phyloP scores from a whole-genome alignment of 2,888 invertebrate genomes.

The Brachycybe producta region DNA sequence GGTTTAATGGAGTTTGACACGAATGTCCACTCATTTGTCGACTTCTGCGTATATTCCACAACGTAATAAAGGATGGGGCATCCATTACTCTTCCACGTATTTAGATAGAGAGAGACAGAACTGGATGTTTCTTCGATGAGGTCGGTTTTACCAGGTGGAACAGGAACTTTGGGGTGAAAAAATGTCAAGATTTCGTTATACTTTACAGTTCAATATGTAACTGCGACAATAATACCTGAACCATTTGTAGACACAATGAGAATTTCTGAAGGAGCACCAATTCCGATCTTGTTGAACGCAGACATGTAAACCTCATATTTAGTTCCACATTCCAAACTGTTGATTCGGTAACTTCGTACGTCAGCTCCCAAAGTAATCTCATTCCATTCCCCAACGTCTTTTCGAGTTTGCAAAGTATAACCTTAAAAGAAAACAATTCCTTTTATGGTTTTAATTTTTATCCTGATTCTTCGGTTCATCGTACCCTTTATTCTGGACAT shows the following conservation, averaged over 20 bases:
- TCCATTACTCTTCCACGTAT: conserved; percentile 16
- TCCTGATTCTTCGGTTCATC: too few relatives aligned
- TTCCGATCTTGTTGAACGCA: conserved; percentile 24
- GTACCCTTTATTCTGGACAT: conserved; percentile 14
- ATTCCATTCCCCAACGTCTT: conserved; percentile 14
- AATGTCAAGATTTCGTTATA: too few relatives aligned
- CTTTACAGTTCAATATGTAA: background rate
- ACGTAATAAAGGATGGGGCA: conserved; percentile 16
- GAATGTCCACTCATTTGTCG: conserved; percentile 13
- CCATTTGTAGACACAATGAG: conserved; percentile 12
- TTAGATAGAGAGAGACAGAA: conserved; percentile 12
- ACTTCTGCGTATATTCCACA: conserved; percentile 11
- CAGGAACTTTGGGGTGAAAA: conserved; percentile 10
- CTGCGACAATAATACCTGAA: conserved; percentile 4
- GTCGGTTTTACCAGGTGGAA: conserved; percentile 9
- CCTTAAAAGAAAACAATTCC: background rate
- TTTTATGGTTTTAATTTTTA: too few relatives aligned
- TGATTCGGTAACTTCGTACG: conserved; percentile 19
- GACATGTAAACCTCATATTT: conserved; percentile 24
- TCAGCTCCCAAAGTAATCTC: conserved; percentile 9
- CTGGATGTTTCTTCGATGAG: conserved; percentile 13
- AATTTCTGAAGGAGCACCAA: conserved; percentile 18
- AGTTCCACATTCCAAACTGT: conserved; percentile 21
- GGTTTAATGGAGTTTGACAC: conserved; percentile 15
- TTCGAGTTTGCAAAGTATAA: conserved; percentile 2